Percentiles rank a stretch among this genome's conserved stretches.
Evolutionary conservation across 1,140 invertebrate genomes (phyloP).

Genomic region (Procambarus clarkii): DNA sequence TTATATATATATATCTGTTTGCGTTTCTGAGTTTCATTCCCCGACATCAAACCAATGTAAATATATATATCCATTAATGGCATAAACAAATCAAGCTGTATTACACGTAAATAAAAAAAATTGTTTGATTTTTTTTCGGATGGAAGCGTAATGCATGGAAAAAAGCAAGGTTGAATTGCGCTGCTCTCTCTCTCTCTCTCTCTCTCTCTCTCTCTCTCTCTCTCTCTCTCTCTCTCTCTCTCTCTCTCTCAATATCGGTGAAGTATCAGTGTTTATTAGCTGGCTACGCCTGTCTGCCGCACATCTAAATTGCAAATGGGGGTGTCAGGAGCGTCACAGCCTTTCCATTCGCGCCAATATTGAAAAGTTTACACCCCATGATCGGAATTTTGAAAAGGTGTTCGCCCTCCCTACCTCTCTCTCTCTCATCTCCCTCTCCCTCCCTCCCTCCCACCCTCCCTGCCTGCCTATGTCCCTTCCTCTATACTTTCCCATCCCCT

Average conservation of each 20-base stretch:
- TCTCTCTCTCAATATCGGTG: conserved; percentile 53
- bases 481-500: too few relatives aligned
- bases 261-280: conserved; percentile 55
- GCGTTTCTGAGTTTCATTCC: background rate
- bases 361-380: conserved; percentile 68
- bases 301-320: conserved; percentile 67
- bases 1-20: too few relatives aligned
- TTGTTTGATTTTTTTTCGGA: background rate
- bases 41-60: conserved; percentile 32
- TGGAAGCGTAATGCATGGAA: background rate
- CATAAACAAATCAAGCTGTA: conserved; percentile 27
- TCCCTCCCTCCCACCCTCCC: background rate
- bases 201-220: conserved; percentile 20
- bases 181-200: conserved; percentile 14
- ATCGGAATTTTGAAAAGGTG: conserved; percentile 67
- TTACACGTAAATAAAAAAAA: background rate
- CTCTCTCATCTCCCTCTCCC: background rate
- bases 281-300: conserved; percentile 47
- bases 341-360: conserved; percentile 53
- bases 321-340: conserved; percentile 45
- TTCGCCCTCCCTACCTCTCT: background rate
- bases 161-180: background rate
- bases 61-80: conserved; percentile 43
- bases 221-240: too few relatives aligned
- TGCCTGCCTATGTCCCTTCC: background rate